phyloP scores from a whole-genome alignment of 2,113 vertebrate genomes.

The Python bivittatus region DNA sequence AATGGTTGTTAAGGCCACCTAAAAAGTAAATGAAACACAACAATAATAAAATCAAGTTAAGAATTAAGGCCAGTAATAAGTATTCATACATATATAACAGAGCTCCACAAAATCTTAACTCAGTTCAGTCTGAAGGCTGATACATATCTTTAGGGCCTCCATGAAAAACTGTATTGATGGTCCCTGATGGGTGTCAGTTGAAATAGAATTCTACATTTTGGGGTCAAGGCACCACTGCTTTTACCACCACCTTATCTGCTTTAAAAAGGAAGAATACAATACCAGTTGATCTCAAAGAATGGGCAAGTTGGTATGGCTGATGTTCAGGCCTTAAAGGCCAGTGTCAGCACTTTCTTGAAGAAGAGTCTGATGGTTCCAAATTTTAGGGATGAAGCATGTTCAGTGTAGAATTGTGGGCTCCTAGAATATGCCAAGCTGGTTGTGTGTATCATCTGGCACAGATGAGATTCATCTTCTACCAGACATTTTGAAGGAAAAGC shows the following conservation, averaged over 20 bases:
- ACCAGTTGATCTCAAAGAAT: neutral
- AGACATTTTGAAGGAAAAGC: no score
- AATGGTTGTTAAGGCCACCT: neutral
- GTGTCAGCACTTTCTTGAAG: neutral
- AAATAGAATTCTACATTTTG: neutral
- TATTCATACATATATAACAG: neutral
- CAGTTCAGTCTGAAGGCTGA: neutral
- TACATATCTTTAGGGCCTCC: neutral
- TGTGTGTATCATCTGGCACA: neutral
- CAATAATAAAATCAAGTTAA: neutral
- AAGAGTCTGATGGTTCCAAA: neutral
- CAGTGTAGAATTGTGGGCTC: neutral
- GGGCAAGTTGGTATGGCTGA: neutral
- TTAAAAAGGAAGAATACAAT: neutral
- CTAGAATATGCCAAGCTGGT: neutral
- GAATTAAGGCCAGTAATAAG: neutral
- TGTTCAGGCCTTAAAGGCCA: neutral
- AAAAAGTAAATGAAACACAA: neutral
- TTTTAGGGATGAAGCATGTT: neutral
- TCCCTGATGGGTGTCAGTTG: neutral
- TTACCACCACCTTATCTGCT: neutral
- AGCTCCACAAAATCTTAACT: neutral
- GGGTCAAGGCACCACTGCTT: neutral
- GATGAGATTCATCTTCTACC: neutral
- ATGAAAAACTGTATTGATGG: neutral